These are phyloP conservation scores for Cotesia glomerata DNA, from an alignment of 1,140 invertebrate genomes.

Conservation along the genomic window DNA sequence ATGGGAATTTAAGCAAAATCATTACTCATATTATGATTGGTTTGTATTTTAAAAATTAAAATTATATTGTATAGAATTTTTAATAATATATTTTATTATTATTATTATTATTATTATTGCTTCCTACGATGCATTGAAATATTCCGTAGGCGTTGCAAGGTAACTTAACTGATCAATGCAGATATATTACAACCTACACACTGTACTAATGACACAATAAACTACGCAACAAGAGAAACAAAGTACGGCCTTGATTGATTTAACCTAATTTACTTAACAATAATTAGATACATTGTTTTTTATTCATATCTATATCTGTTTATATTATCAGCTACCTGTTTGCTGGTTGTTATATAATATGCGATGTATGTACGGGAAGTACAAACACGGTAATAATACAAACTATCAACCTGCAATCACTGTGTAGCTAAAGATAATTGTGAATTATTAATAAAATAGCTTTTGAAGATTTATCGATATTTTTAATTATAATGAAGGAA, in stretches of 20 bases:
- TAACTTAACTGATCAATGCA: conserved; percentile 4
- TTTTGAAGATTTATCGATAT: not conserved
- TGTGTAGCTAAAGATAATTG: too few species aligned
- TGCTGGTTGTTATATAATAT: too few species aligned
- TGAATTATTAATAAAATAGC: not conserved
- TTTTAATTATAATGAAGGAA: not conserved
- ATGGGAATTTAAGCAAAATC: not conserved
- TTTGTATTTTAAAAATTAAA: too few species aligned
- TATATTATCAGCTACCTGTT: too few species aligned
- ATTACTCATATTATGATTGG: too few species aligned
- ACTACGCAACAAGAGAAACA: conserved; percentile 6
- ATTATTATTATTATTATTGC: not conserved
- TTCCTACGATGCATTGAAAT: conserved; percentile 23
- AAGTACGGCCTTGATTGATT: not conserved
- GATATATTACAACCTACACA: not conserved
- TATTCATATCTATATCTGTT: too few species aligned
- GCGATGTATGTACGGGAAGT: too few species aligned
- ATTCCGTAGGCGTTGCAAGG: conserved; percentile 5
- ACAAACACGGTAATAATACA: too few species aligned
- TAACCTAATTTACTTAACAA: not conserved
- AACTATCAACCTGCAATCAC: too few species aligned
- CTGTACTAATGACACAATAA: conserved; percentile 9
- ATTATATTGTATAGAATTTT: too few species aligned
- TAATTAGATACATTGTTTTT: too few species aligned
- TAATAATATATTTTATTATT: not conserved